Percentiles rank a stretch among this genome's conserved stretches.
Evolutionary conservation across 2,888 invertebrate species (phyloP).

Genomic region (Scrobipalpa atriplicella): DNA sequence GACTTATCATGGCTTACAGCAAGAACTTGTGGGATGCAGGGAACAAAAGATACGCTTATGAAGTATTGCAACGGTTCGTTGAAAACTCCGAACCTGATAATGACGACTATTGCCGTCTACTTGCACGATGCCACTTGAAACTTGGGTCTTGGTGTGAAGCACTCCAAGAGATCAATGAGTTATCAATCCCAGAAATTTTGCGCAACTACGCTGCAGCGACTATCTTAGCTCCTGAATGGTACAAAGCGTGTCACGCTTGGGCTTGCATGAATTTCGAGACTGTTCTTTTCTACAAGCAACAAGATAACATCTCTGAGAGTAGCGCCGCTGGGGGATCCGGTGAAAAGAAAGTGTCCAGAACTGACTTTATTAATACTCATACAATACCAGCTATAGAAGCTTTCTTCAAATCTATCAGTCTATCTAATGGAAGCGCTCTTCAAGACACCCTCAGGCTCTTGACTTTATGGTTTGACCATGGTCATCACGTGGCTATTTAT

Average conservation of each 20-base stretch:
- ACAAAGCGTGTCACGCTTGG: constrained; percentile 99
- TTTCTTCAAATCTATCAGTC: constrained; percentile 96
- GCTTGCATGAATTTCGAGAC: constrained; percentile 99
- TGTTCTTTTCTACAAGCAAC: constrained; percentile 85
- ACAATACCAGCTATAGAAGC: constrained; percentile 97
- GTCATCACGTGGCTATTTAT: constrained; percentile 95
- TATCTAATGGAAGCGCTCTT: constrained; percentile 95
- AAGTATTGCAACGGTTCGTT: constrained; percentile 91
- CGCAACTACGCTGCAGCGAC: constrained; percentile 92
- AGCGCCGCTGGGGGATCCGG: constrained; percentile 71
- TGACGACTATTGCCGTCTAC: constrained; percentile 80
- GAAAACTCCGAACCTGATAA: constrained; percentile 76
- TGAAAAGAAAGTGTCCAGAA: constrained; percentile 70
- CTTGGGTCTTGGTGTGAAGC: constrained; percentile 98
- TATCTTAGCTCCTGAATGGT: constrained; percentile 94
- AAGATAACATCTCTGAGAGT: constrained; percentile 72
- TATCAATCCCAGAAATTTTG: constrained; percentile 88
- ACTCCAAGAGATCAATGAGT: constrained; percentile 90
- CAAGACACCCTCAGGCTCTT: constrained; percentile 97
- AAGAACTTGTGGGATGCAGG: constrained; percentile 97
- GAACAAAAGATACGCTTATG: constrained; percentile 88
- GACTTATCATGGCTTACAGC: constrained; percentile 96
- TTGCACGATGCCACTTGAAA: constrained; percentile 94
- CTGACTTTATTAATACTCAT: constrained; percentile 78
- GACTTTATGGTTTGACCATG: constrained; percentile 99